Conservation (phyloP, 2,888 invertebrate species). For the Dioctria linearis region DNA sequence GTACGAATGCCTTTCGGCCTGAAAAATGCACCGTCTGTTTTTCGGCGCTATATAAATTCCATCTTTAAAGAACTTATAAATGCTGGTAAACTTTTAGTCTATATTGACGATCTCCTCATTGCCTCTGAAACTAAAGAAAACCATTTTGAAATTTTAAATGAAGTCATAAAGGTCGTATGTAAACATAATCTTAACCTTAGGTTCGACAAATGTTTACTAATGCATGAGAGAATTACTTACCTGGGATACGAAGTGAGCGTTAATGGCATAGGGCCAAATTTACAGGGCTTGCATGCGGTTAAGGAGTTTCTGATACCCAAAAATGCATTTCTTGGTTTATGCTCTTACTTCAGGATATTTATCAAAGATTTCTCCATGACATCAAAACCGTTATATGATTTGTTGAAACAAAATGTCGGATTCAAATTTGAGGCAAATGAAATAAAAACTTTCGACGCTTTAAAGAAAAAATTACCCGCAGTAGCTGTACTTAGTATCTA, state of each 20-base stretch:
- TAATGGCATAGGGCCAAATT: too few species aligned
- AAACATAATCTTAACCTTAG: not conserved
- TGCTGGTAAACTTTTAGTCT: slow-evolving; percentile 56
- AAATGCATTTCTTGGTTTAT: slow-evolving; percentile 10
- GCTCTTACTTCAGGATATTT: slow-evolving; percentile 1
- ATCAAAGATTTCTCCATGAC: not conserved
- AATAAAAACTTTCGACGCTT: slow-evolving; percentile 39
- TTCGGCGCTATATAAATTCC: slow-evolving; percentile 58
- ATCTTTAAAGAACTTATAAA: slow-evolving; percentile 53
- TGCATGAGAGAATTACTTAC: too few species aligned
- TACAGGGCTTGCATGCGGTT: too few species aligned
- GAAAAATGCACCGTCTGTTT: slow-evolving; percentile 47
- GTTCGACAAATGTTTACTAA: slow-evolving; percentile 5
- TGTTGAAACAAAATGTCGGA: not conserved
- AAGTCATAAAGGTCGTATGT: not conserved
- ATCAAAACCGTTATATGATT: not conserved
- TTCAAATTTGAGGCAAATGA: slow-evolving; percentile 35
- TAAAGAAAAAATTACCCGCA: slow-evolving; percentile 47
- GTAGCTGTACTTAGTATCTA: slow-evolving; percentile 62
- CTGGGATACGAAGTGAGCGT: too few species aligned
- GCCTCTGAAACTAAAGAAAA: not conserved
- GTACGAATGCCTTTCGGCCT: slow-evolving; percentile 56
- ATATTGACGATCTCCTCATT: slow-evolving; percentile 57
- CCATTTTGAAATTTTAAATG: not conserved
- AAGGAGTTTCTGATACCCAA: too few species aligned